Evolutionary conservation across 2,797 vertebrate species (phyloP), one percentile per base, ranked within the genome.

Genomic region (Epinephelus malabaricus): DNA sequence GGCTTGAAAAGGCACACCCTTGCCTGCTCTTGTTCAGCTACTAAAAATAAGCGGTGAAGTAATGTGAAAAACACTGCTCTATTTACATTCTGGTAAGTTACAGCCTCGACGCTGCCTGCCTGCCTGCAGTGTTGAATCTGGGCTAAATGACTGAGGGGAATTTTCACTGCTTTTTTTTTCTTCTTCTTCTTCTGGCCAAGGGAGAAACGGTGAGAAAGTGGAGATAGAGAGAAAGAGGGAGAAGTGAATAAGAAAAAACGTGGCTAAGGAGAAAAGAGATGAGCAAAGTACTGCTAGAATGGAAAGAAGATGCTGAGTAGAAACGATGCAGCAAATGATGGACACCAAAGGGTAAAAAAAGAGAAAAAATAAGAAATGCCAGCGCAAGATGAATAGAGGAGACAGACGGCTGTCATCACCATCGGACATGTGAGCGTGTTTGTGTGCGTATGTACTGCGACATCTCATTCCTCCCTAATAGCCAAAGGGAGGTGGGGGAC

Each of bases 31-130:
- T 93, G 91, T 92, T 93, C 89, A 87, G 85, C 60, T 78, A 90
- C 95, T 95, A 95, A 94, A 95, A 95, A 95, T 95, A 95, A 91
- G 81, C 40, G 63, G 86, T 95, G 93, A 94, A 93, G 94, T 94
- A 94, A 94, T 93, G 92, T 88, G 93, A 95, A 95, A 94, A 94
- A 89, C 90, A 88, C 85, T 86, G 87, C 90, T 94, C 87, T 94
- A 92, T 95, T 95, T 95, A 94, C 94, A 93, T 94, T 94, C 90
- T 93, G 88, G 67, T 90, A 89, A 92, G 89, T 91, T 91, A 79
- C 82, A 85, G 93, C 76, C 89, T 79, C 82, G 78, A 69, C 82
- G 64, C 85, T 61, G 85, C 78, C 82, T 72, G 81, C 58, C 72
- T 79, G 88, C 25, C 76, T 72, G 83, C 78, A 86, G 77, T 78